Conservation (phyloP, 2,888 invertebrate species). For the Microplitis deprimator region DNA sequence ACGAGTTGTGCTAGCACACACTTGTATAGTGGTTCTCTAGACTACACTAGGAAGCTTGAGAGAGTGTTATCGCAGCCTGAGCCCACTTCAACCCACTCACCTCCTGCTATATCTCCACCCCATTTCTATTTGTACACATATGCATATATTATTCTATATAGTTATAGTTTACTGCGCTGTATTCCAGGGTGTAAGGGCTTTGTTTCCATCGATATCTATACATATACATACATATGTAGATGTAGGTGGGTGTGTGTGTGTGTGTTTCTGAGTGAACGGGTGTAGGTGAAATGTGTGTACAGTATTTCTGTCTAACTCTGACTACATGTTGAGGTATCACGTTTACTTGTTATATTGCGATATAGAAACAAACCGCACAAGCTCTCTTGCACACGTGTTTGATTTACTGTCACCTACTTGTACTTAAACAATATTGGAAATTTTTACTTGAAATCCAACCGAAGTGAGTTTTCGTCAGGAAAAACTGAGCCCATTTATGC, state of each 20-base stretch:
- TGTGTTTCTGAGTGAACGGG: background rate
- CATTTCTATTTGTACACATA: background rate
- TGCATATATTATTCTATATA: background rate
- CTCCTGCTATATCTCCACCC: background rate
- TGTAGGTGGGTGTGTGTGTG: background rate
- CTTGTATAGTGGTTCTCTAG: background rate
- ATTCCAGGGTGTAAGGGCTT: background rate
- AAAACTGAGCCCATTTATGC: no score
- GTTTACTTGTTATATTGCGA: background rate
- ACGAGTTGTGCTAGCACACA: conserved; percentile 37
- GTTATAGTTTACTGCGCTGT: background rate
- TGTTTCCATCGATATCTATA: background rate
- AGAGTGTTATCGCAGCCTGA: background rate
- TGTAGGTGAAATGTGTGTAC: background rate
- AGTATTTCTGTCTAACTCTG: background rate
- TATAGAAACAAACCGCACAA: background rate
- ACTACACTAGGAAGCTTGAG: background rate
- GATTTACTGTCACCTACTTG: conserved; percentile 1
- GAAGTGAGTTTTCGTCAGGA: no score
- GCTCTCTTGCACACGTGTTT: background rate
- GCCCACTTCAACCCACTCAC: background rate
- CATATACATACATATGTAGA: background rate
- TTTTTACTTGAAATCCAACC: background rate
- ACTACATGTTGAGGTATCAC: background rate
- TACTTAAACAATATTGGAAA: background rate